Evolutionary conservation across 2,113 vertebrate genomes (phyloP).

Genomic region (Prinia subflava): DNA sequence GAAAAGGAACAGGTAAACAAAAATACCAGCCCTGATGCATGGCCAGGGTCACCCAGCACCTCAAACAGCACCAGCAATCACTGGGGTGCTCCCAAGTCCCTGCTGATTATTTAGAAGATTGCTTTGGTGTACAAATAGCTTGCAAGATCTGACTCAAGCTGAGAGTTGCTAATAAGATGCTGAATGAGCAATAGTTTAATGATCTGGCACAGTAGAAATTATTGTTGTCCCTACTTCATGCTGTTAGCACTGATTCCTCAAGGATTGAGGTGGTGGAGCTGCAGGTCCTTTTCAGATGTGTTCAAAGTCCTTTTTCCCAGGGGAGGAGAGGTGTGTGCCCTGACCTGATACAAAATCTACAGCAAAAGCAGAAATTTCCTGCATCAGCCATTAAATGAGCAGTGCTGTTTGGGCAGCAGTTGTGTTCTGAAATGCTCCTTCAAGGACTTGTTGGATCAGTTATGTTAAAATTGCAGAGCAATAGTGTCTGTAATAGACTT

Average conservation of each 20-base stretch:
- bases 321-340: not conserved
- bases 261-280: not conserved
- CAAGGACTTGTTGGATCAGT: not conserved
- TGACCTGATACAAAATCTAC: not conserved
- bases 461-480: conserved; percentile 39
- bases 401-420: not conserved
- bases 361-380: not conserved
- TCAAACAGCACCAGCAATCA: not conserved
- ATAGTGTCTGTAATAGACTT: conserved; percentile 6
- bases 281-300: not conserved
- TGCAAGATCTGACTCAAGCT: not conserved
- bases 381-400: not conserved
- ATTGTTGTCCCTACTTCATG: not conserved
- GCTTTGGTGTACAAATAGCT: not conserved
- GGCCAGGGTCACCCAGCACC: not conserved
- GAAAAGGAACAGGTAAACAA: not conserved
- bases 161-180: not conserved
- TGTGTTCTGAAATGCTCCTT: conserved; percentile 9
- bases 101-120: not conserved
- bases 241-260: not conserved
- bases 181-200: not conserved
- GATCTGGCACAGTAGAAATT: not conserved
- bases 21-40: not conserved
- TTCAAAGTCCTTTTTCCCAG: not conserved
- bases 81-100: not conserved